phyloP scores from a whole-genome alignment of 2,113 vertebrate species.

The Campylorhamphus procurvoides region DNA sequence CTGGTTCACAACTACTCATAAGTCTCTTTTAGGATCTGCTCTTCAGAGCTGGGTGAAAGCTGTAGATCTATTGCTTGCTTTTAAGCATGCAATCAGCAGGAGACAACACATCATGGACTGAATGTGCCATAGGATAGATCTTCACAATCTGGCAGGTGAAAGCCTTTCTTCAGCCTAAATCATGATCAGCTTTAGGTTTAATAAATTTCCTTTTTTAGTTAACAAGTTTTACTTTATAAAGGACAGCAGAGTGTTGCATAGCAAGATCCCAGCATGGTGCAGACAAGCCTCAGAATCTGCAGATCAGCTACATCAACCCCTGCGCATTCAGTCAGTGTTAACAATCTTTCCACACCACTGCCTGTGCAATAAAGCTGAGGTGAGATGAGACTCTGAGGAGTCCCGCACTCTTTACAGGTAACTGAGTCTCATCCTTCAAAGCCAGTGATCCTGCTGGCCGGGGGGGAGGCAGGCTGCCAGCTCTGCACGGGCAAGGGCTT shows the following conservation, averaged over 20 bases:
- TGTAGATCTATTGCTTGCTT: background rate
- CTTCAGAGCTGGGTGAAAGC: background rate
- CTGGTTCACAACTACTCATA: background rate
- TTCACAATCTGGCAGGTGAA: background rate
- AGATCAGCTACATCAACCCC: background rate
- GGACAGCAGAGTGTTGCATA: background rate
- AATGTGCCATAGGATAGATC: background rate
- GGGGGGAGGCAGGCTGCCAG: background rate
- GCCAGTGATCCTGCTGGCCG: background rate
- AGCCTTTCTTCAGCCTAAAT: background rate
- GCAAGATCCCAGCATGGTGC: background rate
- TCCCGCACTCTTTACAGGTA: background rate
- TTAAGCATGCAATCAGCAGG: background rate
- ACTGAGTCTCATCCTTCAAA: background rate
- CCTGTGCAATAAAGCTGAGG: background rate
- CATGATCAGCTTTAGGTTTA: background rate
- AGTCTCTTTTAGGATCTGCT: background rate
- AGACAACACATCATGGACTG: background rate
- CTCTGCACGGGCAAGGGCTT: fast-evolving
- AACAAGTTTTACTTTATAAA: background rate
- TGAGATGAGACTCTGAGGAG: background rate
- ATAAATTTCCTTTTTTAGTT: background rate
- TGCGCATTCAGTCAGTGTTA: background rate
- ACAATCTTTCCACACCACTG: background rate
- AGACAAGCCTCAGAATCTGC: background rate